phyloP scores from a whole-genome alignment of 1,140 invertebrate genomes.

The Tetraneura akinire region DNA sequence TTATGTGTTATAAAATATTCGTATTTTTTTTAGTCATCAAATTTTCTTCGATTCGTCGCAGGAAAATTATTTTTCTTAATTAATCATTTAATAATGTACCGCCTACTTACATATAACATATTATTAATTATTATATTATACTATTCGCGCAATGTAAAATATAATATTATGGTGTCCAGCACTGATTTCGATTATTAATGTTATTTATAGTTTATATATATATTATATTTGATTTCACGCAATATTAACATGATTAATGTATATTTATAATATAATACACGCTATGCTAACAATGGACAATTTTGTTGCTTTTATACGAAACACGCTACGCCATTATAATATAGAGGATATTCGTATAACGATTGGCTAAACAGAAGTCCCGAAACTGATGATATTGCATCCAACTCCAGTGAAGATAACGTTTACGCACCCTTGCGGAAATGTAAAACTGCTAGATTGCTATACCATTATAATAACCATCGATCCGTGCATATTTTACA shows the following conservation, averaged over 20 bases:
- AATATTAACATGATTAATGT: not conserved
- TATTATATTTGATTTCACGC: too few relatives aligned
- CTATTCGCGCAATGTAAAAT: too few relatives aligned
- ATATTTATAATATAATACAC: constrained; percentile 4
- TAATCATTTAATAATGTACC: too few relatives aligned
- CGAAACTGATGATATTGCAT: not conserved
- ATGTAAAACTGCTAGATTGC: constrained; percentile 3
- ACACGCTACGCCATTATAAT: constrained; percentile 5
- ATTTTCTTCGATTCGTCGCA: too few relatives aligned
- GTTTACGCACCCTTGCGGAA: constrained; percentile 15
- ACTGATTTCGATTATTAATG: too few relatives aligned
- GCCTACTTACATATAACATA: too few relatives aligned
- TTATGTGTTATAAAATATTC: too few relatives aligned
- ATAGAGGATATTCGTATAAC: constrained; percentile 31
- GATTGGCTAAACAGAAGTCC: constrained; percentile 36
- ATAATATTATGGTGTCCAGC: too few relatives aligned
- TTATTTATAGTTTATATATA: too few relatives aligned
- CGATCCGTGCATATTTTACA: constrained; percentile 26
- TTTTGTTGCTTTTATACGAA: constrained; percentile 21
- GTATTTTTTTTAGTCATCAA: too few relatives aligned
- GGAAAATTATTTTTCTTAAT: too few relatives aligned
- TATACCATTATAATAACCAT: not conserved
- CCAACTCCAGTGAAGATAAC: not conserved
- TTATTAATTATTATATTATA: too few relatives aligned
- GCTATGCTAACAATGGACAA: constrained; percentile 14